Conservation (phyloP, 1,140 invertebrate species). For the Drosophila quadrilineata region DNA sequence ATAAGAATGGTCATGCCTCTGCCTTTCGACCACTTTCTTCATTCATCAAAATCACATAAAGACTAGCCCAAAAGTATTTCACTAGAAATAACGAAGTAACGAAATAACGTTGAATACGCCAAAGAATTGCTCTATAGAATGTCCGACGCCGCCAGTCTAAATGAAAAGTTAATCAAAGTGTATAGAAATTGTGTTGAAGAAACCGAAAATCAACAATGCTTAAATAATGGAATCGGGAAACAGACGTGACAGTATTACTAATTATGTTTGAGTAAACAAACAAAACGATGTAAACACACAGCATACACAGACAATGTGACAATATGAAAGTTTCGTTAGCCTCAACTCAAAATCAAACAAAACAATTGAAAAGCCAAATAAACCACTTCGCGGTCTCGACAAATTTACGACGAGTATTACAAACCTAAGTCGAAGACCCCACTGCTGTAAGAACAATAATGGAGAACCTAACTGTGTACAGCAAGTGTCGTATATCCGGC, state of each 20-base stretch:
- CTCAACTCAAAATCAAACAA: constrained; percentile 14
- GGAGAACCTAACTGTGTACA: constrained; percentile 1
- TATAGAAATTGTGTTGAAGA: constrained; percentile 40
- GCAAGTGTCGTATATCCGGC: constrained; percentile 5
- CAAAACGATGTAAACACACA: constrained; percentile 8
- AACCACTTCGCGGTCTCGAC: constrained; percentile 10
- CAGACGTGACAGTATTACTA: constrained; percentile 61
- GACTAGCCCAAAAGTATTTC: constrained; percentile 44
- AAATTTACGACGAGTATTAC: constrained; percentile 16
- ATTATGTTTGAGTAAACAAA: constrained; percentile 48
- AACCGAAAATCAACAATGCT: constrained; percentile 30
- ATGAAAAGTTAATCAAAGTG: constrained; percentile 39
- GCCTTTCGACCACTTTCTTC: constrained; percentile 49
- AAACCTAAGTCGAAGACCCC: background rate
- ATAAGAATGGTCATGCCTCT: constrained; percentile 56
- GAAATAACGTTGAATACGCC: too few relatives aligned
- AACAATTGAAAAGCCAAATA: constrained; percentile 20
- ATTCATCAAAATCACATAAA: constrained; percentile 69
- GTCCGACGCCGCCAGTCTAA: constrained; percentile 4
- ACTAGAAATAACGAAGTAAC: constrained; percentile 49
- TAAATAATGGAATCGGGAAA: constrained; percentile 29
- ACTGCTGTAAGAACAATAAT: background rate
- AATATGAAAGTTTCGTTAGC: constrained; percentile 18
- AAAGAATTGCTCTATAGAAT: constrained; percentile 48
- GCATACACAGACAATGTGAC: constrained; percentile 13